A percentile compares a stretch with the other conserved stretches of the same genome.
Evolutionary conservation across 2,797 vertebrate genomes (phyloP).

Genomic region (Euphonia xanthogaster): DNA sequence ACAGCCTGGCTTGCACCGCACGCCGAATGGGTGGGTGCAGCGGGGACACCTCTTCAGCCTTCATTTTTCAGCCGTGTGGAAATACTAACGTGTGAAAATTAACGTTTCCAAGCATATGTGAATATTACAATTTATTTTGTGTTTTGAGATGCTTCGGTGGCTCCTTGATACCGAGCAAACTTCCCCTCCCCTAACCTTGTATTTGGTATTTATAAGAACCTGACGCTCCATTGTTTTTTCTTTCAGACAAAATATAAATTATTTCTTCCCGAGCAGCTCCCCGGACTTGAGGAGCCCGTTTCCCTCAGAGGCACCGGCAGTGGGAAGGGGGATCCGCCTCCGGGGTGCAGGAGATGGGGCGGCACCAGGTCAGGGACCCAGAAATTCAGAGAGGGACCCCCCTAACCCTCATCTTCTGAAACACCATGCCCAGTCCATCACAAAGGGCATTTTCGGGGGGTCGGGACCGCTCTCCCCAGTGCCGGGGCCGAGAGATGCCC

Average conservation of each 20-base stretch:
- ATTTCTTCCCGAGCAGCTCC: not conserved
- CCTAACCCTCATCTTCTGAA: not conserved
- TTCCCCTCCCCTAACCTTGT: not conserved
- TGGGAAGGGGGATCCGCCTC: not conserved
- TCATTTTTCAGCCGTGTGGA: not conserved
- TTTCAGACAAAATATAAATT: not conserved
- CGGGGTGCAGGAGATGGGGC: not conserved
- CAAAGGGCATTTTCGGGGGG: not conserved
- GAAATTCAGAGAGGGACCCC: not conserved
- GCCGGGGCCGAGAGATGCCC: not conserved
- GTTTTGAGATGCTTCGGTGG: not conserved
- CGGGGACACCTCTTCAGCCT: not conserved
- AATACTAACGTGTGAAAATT: conserved; percentile 14
- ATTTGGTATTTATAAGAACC: not conserved
- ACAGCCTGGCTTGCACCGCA: not conserved
- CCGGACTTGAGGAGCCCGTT: not conserved
- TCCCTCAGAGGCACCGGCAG: not conserved
- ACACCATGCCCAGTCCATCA: not conserved
- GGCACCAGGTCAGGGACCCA: not conserved
- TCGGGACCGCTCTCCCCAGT: not conserved
- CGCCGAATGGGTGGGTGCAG: not conserved
- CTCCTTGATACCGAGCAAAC: not conserved
- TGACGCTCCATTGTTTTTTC: not conserved
- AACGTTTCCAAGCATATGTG: not conserved
- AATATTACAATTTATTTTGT: not conserved